A percentile compares a stretch with the other conserved stretches of the same genome.
Conservation (phyloP, 2,888 invertebrate species). For the Chrysotoxum bicinctum region DNA sequence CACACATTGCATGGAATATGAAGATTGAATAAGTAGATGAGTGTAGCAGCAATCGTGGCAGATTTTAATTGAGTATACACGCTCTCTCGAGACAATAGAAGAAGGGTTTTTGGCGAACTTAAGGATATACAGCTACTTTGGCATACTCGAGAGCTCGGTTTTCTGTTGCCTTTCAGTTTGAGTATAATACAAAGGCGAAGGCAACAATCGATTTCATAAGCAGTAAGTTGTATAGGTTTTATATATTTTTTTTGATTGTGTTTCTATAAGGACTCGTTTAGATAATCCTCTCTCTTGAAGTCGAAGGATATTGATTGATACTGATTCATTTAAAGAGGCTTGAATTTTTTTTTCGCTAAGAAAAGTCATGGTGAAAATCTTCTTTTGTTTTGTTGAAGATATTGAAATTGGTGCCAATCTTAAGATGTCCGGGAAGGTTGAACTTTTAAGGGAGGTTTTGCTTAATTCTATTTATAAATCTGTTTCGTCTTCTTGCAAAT, state of each 20-base stretch:
- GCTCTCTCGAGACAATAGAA: constrained; percentile 16
- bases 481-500: background rate
- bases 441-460: too few species aligned
- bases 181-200: background rate
- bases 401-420: background rate
- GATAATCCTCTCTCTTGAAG: background rate
- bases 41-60: background rate
- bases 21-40: constrained; percentile 17
- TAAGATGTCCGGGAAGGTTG: background rate
- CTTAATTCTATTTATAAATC: background rate
- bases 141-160: background rate
- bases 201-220: constrained; percentile 7
- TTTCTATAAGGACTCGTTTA: background rate
- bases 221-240: background rate
- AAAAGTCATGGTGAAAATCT: background rate
- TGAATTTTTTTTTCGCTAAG: background rate
- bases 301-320: constrained; percentile 6
- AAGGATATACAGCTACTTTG: background rate
- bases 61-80: constrained; percentile 22
- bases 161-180: background rate
- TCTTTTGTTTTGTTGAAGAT: background rate
- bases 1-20: background rate
- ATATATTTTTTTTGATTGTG: background rate
- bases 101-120: background rate
- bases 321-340: background rate